phyloP scores from a whole-genome alignment of 2,888 invertebrate genomes.

The Macrophya annulata region DNA sequence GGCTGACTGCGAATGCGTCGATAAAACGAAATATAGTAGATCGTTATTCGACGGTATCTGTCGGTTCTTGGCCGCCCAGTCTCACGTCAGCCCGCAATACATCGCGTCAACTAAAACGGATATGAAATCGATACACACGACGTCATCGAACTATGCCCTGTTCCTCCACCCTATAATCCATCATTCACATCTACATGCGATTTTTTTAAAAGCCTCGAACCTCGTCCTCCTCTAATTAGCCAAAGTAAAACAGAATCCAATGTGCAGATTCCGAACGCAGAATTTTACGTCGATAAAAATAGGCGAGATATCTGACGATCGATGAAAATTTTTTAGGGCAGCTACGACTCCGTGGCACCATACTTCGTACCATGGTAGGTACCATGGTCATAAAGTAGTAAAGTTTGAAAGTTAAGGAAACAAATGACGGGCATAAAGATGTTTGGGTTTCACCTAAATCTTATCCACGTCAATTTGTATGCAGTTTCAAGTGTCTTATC shows the following conservation, averaged over 20 bases:
- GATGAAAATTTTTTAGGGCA: neutral
- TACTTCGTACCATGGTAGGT: neutral
- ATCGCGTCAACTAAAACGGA: slow-evolving; percentile 32
- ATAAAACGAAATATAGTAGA: slow-evolving; percentile 41
- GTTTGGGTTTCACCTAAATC: slow-evolving; percentile 7
- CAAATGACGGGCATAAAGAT: neutral
- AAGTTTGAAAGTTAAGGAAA: neutral
- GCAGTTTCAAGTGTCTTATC: slow-evolving; percentile 29
- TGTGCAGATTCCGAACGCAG: neutral
- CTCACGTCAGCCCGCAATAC: slow-evolving; percentile 4
- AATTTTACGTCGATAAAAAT: neutral
- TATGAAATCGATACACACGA: slow-evolving; percentile 28
- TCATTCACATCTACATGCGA: neutral
- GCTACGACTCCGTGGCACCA: slow-evolving; percentile 14
- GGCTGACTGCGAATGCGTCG: slow-evolving; percentile 35
- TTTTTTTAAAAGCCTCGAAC: neutral
- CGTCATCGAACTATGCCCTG: neutral
- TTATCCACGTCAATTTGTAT: slow-evolving; percentile 44
- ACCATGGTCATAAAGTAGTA: slow-evolving; percentile 9
- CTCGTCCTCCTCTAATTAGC: slow-evolving; percentile 24
- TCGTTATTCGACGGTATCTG: slow-evolving; percentile 42
- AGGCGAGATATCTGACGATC: neutral
- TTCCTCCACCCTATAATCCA: slow-evolving; percentile 19
- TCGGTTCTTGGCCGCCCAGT: slow-evolving; percentile 13
- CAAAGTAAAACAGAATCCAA: neutral